These are phyloP conservation scores for Urocolius indicus DNA, from an alignment of 2,113 vertebrate species.

Conservation along the genomic window DNA sequence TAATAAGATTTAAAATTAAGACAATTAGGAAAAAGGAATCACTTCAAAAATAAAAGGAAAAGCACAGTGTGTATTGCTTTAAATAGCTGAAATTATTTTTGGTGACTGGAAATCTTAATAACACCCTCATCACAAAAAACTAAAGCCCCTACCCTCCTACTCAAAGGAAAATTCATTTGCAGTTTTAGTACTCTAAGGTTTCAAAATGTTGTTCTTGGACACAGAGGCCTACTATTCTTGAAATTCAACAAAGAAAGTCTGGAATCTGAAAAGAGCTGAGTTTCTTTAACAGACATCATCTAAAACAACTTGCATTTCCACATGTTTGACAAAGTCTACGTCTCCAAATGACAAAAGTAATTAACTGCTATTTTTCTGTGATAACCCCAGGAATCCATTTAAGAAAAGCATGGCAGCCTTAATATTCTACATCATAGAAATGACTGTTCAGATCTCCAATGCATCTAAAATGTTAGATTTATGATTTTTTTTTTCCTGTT, in stretches of 20 bases:
- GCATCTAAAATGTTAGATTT: background rate
- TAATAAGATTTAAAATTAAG: background rate
- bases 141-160: fast-evolving
- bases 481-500: background rate
- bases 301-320: background rate
- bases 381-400: background rate
- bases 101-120: background rate
- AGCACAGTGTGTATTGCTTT: background rate
- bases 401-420: background rate
- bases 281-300: background rate
- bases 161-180: background rate
- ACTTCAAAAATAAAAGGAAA: background rate
- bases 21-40: background rate
- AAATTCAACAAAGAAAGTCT: background rate
- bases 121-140: background rate
- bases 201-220: background rate
- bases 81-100: background rate
- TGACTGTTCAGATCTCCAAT: background rate
- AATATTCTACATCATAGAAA: background rate
- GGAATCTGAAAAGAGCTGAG: background rate
- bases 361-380: background rate
- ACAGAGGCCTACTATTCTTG: background rate
- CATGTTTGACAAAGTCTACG: background rate
- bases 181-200: background rate
- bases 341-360: background rate